Percentiles rank a stretch among this genome's conserved stretches.
phyloP scores from a whole-genome alignment of 2,888 invertebrate genomes.

The Hirtodrosophila trivittata region DNA sequence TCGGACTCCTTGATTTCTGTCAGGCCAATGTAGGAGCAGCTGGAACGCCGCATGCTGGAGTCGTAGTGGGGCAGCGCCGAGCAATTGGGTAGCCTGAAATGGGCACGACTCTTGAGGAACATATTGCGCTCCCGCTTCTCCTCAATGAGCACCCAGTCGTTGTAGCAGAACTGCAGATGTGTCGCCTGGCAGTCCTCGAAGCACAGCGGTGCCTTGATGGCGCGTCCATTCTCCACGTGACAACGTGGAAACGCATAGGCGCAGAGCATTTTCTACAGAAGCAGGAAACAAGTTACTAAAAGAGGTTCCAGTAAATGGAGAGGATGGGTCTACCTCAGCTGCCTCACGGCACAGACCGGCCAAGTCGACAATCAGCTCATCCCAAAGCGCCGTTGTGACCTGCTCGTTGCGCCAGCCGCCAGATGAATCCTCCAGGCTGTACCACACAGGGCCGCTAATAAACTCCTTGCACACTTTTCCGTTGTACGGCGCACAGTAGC shows the following conservation, averaged over 20 bases:
- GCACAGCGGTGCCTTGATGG: constrained; percentile 91
- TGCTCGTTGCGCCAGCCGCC: constrained; percentile 93
- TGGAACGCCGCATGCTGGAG: constrained; percentile 86
- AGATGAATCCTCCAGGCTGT: constrained; percentile 86
- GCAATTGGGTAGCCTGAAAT: constrained; percentile 95
- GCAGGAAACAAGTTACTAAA: background rate
- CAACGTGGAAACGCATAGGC: constrained; percentile 96
- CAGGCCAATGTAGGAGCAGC: constrained; percentile 93
- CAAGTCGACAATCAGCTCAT: constrained; percentile 91
- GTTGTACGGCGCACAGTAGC: constrained; percentile 94
- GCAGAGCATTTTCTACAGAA: constrained; percentile 90
- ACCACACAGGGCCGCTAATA: constrained; percentile 89
- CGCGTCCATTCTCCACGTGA: constrained; percentile 87
- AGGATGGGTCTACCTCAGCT: constrained; percentile 88
- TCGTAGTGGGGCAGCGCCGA: constrained; percentile 90
- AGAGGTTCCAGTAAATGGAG: background rate
- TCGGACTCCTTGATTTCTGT: constrained; percentile 92
- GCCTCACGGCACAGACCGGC: constrained; percentile 93
- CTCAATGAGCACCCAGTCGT: constrained; percentile 95
- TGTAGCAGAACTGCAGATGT: constrained; percentile 94
- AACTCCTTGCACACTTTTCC: constrained; percentile 91
- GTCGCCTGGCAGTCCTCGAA: constrained; percentile 97
- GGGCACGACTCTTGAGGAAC: constrained; percentile 91
- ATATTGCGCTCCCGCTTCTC: constrained; percentile 92
- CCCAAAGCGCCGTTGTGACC: constrained; percentile 92